Conservation (phyloP, 92 coral and sea anemone species). For the Porites lobata region DNA sequence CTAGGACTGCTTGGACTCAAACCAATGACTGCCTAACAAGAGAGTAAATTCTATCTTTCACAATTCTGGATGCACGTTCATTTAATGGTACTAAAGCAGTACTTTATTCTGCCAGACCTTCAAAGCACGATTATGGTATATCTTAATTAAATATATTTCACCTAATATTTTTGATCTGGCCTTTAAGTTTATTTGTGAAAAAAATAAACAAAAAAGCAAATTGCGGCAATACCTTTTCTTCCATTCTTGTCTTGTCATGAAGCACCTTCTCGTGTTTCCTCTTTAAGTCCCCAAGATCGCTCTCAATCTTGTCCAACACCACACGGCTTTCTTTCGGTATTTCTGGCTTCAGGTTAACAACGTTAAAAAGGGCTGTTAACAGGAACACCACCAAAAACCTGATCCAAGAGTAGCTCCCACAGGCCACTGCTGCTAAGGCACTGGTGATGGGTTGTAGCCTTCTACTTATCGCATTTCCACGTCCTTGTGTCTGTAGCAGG, state of each 20-base stretch:
- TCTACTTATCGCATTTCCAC: not conserved
- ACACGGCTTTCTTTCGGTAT: not conserved
- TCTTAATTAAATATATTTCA: too few species aligned
- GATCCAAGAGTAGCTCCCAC: not conserved
- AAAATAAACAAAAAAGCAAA: too few species aligned
- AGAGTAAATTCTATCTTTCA: too few species aligned
- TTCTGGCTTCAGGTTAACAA: not conserved
- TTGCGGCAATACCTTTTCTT: not conserved
- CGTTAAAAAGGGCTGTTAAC: not conserved
- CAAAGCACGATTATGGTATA: too few species aligned
- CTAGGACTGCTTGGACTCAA: too few species aligned
- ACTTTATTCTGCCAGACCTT: too few species aligned
- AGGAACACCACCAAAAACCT: not conserved
- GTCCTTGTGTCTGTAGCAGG: not conserved
- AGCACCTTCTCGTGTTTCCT: not conserved
- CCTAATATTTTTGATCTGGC: too few species aligned
- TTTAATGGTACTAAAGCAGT: too few species aligned
- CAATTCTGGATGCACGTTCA: too few species aligned
- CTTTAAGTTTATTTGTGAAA: too few species aligned
- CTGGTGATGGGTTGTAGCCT: not conserved
- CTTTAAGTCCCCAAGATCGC: not conserved
- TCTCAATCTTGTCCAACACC: not conserved
- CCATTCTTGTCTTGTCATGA: not conserved
- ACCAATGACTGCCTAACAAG: too few species aligned
- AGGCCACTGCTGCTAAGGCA: not conserved